Percentiles rank a stretch among this genome's conserved stretches.
phyloP scores from a whole-genome alignment of 2,797 vertebrate genomes.

The Lithobates sylvaticus region DNA sequence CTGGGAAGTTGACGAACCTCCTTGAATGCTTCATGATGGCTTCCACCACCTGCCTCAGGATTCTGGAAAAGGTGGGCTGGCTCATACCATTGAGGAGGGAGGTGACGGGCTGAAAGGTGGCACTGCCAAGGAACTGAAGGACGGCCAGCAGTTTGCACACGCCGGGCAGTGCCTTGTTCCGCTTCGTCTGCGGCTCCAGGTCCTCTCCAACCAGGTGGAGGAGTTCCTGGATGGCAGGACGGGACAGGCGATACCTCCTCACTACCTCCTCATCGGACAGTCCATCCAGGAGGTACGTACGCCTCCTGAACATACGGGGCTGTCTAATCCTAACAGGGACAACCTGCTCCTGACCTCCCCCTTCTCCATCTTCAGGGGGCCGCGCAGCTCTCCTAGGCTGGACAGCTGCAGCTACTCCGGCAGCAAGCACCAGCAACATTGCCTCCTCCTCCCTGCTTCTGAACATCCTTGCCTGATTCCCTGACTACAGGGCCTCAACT shows the following conservation, averaged over 20 bases:
- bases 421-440: not conserved
- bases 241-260: not conserved
- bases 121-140: not conserved
- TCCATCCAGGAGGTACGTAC: not conserved
- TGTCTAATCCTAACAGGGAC: not conserved
- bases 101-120: not conserved
- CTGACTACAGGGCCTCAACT: not conserved
- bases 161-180: not conserved
- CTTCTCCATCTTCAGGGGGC: not conserved
- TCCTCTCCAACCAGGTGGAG: not conserved
- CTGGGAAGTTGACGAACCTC: not conserved
- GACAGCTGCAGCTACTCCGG: not conserved
- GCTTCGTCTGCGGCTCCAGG: not conserved
- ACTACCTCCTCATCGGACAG: not conserved
- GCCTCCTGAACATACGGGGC: not conserved
- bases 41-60: not conserved
- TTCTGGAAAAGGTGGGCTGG: not conserved
- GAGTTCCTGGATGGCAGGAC: not conserved
- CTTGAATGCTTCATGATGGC: not conserved
- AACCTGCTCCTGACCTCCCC: not conserved
- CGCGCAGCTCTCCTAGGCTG: not conserved
- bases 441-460: not conserved
- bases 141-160: not conserved
- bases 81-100: not conserved
- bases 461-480: not conserved